phyloP scores from a whole-genome alignment of 2,888 invertebrate species.

The Scaptomyza parva region DNA sequence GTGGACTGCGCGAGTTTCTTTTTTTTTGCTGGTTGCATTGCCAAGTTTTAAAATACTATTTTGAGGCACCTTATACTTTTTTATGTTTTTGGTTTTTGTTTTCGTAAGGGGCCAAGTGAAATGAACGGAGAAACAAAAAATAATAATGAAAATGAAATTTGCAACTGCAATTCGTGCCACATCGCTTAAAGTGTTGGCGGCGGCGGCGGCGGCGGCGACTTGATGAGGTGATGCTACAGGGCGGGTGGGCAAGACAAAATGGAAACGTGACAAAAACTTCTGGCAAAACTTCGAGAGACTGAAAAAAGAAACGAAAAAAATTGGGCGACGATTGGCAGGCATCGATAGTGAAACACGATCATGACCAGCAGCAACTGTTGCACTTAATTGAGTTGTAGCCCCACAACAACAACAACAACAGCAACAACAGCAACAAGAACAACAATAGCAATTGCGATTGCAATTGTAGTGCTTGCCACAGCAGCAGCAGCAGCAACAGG shows the following conservation, averaged over 20 bases:
- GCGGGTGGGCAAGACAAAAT: not conserved
- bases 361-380: constrained; percentile 50
- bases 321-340: constrained; percentile 60
- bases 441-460: constrained; percentile 13
- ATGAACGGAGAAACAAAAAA: constrained; percentile 16
- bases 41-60: constrained; percentile 62
- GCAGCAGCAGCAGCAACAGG: too few relatives aligned
- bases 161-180: constrained; percentile 44
- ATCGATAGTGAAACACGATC: constrained; percentile 66
- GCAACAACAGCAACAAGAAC: constrained; percentile 2
- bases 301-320: too few relatives aligned
- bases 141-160: constrained; percentile 53
- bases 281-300: constrained; percentile 28
- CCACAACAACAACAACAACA: constrained; percentile 13
- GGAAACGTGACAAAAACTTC: constrained; percentile 54
- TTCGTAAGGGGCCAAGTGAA: constrained; percentile 40
- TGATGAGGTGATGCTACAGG: not conserved
- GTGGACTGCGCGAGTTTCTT: constrained; percentile 56
- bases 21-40: constrained; percentile 21
- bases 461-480: constrained; percentile 28
- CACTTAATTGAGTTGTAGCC: constrained; percentile 57
- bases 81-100: not conserved
- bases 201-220: not conserved
- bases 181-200: constrained; percentile 12
- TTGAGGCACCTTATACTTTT: constrained; percentile 47